Evolutionary conservation across 2,113 vertebrate species (phyloP), one percentile per base, ranked within the genome.

Genomic region (Marmota flaviventris): DNA sequence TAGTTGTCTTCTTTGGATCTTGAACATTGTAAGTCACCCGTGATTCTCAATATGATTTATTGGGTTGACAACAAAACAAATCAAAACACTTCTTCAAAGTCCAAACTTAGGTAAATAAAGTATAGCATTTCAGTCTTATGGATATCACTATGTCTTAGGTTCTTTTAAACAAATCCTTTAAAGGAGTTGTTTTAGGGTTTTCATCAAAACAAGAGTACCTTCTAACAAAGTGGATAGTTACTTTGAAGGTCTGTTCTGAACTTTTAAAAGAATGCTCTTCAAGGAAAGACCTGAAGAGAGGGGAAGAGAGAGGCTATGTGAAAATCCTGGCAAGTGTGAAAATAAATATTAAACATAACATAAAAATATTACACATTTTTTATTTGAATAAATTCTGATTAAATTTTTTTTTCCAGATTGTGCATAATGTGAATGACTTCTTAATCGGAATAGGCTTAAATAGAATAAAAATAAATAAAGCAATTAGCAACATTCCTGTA

Each of bases 21-120:
- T 85, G 45, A 97, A 69, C 87, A 67, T 13, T 4, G 37, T 95
- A 86, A 95, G 51, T 97, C 73, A 94, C 89, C 83, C 7, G 0
- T 39, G 86, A 76, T 92, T 95, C 48, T 92, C 63, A 48, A 32
- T 53, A 97, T 97, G 94, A 34, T 97, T 95, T 93, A 94, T 91
- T 95, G 65, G 70, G 96, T 93, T 97, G 92, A 98, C 91, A 96
- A 92, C 86, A 91, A 93, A 98, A 97, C 95, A 97, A 97, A 98
- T 93, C 86, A 96, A 97, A 97, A 95, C 89, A 82, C 86, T 95
- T 94, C 96, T 97, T 98, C 95, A 94, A 97, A 96, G 96, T 95
- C 93, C 27, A 18, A 89, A 92, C 86, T 96, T 98, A 78, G 3
- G 67, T 97, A 98, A 98, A 98, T 96, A 98, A 96, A 98, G 93